These are phyloP conservation scores for Athene cunicularia DNA, from an alignment of 2,113 vertebrate genomes.

Conservation along the genomic window DNA sequence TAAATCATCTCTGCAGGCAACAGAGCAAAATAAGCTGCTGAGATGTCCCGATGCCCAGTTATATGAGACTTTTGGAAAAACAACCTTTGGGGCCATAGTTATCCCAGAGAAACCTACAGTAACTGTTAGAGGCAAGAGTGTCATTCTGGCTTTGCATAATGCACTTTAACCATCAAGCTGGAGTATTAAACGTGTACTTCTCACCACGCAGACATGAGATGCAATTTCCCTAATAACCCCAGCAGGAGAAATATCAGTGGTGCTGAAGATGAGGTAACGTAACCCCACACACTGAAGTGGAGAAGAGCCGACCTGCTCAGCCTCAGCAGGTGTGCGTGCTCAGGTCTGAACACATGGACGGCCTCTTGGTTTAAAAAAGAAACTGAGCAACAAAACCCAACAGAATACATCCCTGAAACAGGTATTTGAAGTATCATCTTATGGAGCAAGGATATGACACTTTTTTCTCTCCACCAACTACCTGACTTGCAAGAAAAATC, in stretches of 20 bases:
- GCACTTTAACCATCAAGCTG: background rate
- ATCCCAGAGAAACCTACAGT: background rate
- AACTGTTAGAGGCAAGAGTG: background rate
- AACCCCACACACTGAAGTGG: background rate
- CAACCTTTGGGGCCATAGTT: background rate
- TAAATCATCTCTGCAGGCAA: background rate
- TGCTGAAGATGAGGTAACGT: background rate
- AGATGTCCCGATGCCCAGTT: background rate
- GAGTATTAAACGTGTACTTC: background rate
- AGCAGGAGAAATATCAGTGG: background rate
- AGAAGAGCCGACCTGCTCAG: background rate
- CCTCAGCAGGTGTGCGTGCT: background rate
- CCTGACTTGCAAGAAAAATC: background rate
- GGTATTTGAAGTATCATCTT: background rate
- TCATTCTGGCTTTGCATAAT: background rate
- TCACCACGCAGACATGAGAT: background rate
- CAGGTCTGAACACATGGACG: background rate
- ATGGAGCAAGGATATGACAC: background rate
- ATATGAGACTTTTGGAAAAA: background rate
- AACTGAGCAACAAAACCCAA: background rate
- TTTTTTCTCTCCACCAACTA: background rate
- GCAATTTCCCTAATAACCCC: background rate
- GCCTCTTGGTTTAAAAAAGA: background rate
- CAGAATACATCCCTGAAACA: background rate
- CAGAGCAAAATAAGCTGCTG: background rate